A percentile compares a stretch with the other conserved stretches of the same genome.
Conservation (phyloP, 2,797 vertebrate species). For the Esox lucius region DNA sequence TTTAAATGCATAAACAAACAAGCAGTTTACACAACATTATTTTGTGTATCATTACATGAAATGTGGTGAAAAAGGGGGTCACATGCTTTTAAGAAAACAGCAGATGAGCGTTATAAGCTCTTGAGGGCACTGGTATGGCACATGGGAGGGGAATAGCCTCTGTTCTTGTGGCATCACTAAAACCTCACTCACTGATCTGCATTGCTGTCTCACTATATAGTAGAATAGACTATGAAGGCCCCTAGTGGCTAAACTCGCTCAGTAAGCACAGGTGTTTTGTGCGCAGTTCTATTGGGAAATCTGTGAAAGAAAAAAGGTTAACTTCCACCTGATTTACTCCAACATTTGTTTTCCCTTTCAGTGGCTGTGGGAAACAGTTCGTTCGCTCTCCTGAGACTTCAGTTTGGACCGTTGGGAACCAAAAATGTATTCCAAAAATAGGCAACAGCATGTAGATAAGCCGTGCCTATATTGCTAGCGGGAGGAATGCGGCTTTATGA, state of each 20-base stretch:
- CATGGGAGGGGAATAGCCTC: background rate
- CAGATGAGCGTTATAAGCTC: background rate
- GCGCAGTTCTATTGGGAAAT: slow-evolving; percentile 55
- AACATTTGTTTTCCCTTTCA: slow-evolving; percentile 17
- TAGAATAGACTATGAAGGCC: slow-evolving; percentile 78
- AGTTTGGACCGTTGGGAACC: slow-evolving; percentile 34
- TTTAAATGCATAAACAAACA: background rate
- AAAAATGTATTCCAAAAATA: slow-evolving; percentile 57
- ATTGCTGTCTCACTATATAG: slow-evolving; percentile 64
- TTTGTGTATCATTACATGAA: too few species aligned
- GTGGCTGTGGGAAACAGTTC: slow-evolving; percentile 7
- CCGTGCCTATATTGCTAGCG: slow-evolving; percentile 57
- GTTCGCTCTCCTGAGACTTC: background rate
- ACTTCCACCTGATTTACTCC: slow-evolving; percentile 54
- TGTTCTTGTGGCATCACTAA: background rate
- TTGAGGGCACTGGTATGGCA: background rate
- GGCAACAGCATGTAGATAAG: slow-evolving; percentile 24
- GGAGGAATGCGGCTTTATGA: slow-evolving; percentile 59
- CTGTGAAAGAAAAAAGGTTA: slow-evolving; percentile 15
- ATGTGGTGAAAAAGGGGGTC: too few species aligned
- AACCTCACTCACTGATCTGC: slow-evolving; percentile 19
- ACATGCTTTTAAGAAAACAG: background rate
- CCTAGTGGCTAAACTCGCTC: slow-evolving; percentile 84
- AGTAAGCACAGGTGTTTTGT: slow-evolving; percentile 75
- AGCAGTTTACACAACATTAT: background rate